Conservation (phyloP, 2,888 invertebrate species). For the Protophormia terraenovae region DNA sequence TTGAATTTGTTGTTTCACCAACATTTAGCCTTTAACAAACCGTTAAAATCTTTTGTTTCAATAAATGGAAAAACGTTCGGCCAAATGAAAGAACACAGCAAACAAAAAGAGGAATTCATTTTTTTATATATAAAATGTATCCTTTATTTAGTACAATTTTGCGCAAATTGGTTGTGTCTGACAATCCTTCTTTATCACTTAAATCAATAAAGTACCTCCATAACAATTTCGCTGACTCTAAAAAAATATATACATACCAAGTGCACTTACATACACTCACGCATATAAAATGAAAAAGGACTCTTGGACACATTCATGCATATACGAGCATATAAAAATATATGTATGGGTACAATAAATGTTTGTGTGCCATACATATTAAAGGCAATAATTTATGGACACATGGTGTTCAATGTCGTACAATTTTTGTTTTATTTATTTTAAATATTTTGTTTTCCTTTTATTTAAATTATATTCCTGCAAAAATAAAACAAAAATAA, state of each 20-base stretch:
- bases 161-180: conserved; percentile 65
- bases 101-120: neutral
- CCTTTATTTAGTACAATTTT: conserved; percentile 56
- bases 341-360: neutral
- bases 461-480: conserved; percentile 41
- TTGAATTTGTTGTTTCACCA: conserved; percentile 14
- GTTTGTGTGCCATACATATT: conserved; percentile 31
- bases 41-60: conserved; percentile 64
- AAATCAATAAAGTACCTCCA: conserved; percentile 66
- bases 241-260: neutral
- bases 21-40: conserved; percentile 55
- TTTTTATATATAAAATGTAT: conserved; percentile 10
- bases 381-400: conserved; percentile 64
- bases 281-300: neutral
- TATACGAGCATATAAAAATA: too few relatives aligned
- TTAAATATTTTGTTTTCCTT: conserved; percentile 12
- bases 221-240: conserved; percentile 58
- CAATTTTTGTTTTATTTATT: conserved; percentile 37
- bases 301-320: neutral
- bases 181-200: conserved; percentile 66
- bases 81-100: conserved; percentile 25
- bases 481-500: neutral
- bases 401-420: conserved; percentile 57
- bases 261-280: neutral
- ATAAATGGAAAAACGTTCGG: conserved; percentile 52